Evolutionary conservation across 1,140 invertebrate species (phyloP).

Genomic region (Drosophila kepulauana): DNA sequence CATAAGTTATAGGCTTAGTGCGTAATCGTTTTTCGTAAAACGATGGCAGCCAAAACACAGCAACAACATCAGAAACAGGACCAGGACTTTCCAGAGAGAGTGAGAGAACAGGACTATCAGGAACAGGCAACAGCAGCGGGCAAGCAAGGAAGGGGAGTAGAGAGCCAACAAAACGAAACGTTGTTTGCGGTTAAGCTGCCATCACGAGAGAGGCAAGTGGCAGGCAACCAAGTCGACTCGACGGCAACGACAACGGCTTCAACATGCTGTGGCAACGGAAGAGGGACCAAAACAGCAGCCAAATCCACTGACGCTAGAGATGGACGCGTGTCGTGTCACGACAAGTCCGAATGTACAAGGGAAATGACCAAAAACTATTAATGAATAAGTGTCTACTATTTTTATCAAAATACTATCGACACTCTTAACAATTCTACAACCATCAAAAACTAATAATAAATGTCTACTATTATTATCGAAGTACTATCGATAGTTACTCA

Average conservation of each 20-base stretch:
- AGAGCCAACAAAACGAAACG: neutral
- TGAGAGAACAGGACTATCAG: too few species aligned
- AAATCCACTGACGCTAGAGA: neutral
- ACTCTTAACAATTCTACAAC: too few species aligned
- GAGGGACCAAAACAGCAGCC: neutral
- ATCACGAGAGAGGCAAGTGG: conserved; percentile 15
- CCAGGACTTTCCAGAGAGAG: neutral
- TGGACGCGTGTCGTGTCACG: neutral
- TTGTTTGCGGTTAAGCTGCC: conserved; percentile 41
- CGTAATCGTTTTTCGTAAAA: conserved; percentile 79
- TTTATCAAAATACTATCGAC: too few species aligned
- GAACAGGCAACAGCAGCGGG: too few species aligned
- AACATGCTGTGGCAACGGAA: conserved; percentile 9
- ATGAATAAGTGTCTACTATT: too few species aligned
- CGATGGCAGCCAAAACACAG: conserved; percentile 42
- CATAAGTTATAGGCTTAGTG: conserved; percentile 83
- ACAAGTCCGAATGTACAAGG: neutral
- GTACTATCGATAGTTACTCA: too few species aligned
- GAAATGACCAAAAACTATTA: too few species aligned
- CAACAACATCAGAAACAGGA: neutral
- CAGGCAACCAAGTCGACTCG: neutral
- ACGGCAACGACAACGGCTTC: neutral
- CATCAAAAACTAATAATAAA: too few species aligned
- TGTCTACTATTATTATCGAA: too few species aligned
- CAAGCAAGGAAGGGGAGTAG: neutral